These are phyloP conservation scores for Troides helena DNA, from an alignment of 2,888 invertebrate species.

Conservation along the genomic window DNA sequence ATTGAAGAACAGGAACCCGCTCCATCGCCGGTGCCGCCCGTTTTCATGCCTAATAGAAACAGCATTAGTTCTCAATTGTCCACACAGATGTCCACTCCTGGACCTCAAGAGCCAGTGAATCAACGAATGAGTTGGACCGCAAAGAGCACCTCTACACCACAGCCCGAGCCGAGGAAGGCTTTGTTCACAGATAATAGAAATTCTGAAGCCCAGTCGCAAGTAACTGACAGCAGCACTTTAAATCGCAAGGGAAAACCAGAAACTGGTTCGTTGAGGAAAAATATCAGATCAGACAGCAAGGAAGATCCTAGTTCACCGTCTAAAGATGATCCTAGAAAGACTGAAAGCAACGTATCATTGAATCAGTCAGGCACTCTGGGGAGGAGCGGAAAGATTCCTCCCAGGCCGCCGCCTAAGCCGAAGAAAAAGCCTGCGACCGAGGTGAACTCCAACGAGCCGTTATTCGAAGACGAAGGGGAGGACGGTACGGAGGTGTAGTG, in stretches of 20 bases:
- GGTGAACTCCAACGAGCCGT: constrained; percentile 82
- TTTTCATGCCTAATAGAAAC: constrained; percentile 65
- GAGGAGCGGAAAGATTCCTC: constrained; percentile 85
- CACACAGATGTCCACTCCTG: constrained; percentile 70
- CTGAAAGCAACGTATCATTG: constrained; percentile 56
- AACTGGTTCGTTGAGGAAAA: constrained; percentile 70
- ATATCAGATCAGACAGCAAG: constrained; percentile 56
- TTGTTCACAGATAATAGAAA: constrained; percentile 63
- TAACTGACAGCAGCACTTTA: constrained; percentile 61
- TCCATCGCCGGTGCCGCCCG: constrained; percentile 71
- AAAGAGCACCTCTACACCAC: constrained; percentile 72
- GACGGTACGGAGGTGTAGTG: constrained; percentile 93
- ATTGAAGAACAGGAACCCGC: constrained; percentile 79
- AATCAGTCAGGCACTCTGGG: constrained; percentile 73
- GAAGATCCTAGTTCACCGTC: constrained; percentile 61
- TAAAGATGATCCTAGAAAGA: constrained; percentile 63
- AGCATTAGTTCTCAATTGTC: constrained; percentile 75
- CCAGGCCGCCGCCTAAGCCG: constrained; percentile 90
- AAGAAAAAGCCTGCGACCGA: constrained; percentile 86
- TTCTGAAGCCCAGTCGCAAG: constrained; percentile 54
- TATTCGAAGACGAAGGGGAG: constrained; percentile 93
- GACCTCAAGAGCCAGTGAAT: constrained; percentile 74
- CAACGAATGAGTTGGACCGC: constrained; percentile 77
- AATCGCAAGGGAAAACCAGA: constrained; percentile 78
- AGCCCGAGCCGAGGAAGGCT: constrained; percentile 68